Conservation (phyloP, 2,113 vertebrate genomes). For the Peucedramus taeniatus region DNA sequence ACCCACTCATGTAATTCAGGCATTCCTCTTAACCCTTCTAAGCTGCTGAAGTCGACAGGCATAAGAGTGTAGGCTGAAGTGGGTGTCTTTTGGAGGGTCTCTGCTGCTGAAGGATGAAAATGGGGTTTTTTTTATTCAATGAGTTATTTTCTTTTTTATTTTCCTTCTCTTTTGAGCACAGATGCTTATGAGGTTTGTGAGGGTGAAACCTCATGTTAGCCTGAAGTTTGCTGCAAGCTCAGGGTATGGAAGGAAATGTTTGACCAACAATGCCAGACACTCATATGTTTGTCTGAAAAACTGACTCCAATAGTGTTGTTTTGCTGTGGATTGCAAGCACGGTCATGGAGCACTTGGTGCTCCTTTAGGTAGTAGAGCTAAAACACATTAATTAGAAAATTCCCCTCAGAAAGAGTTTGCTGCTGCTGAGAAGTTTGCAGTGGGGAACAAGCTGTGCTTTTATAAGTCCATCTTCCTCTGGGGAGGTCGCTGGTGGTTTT, state of each 20-base stretch:
- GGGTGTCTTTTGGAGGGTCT: not conserved
- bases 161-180: not conserved
- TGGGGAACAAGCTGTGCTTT: not conserved
- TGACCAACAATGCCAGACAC: not conserved
- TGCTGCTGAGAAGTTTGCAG: not conserved
- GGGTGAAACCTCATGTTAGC: not conserved
- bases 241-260: not conserved
- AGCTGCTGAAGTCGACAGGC: not conserved
- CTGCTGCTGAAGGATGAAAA: not conserved
- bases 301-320: not conserved
- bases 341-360: not conserved
- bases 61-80: not conserved
- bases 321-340: not conserved
- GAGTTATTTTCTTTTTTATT: too few species aligned
- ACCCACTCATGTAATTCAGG: slow-evolving; percentile 42
- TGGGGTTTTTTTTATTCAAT: not conserved
- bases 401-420: not conserved
- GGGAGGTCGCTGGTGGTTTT: not conserved
- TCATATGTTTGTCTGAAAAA: not conserved
- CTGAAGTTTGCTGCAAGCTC: not conserved
- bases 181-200: not conserved
- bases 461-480: not conserved
- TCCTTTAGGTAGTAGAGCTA: not conserved
- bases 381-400: not conserved
- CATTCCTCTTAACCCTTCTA: slow-evolving; percentile 60